Conservation (phyloP, 1,140 invertebrate genomes). For the Diplogasteroides magnus region DNA sequence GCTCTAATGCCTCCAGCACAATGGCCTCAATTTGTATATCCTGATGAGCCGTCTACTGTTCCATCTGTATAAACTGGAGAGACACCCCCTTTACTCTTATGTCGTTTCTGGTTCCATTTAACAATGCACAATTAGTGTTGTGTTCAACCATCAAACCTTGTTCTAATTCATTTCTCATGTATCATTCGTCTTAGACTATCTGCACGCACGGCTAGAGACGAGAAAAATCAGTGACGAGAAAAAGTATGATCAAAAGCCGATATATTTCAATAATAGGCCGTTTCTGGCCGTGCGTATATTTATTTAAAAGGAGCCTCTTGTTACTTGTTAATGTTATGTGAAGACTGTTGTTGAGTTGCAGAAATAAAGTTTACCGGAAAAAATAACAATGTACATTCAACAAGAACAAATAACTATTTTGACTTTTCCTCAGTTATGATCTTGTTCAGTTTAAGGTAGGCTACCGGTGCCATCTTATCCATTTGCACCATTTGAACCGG, state of each 20-base stretch:
- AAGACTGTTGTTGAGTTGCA: background rate
- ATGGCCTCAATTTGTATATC: background rate
- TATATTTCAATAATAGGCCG: background rate
- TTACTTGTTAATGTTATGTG: background rate
- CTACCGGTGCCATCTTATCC: slow-evolving; percentile 84
- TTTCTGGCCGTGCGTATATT: background rate
- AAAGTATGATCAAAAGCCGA: no score
- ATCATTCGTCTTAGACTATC: no score
- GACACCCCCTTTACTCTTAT: background rate
- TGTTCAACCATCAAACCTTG: no score
- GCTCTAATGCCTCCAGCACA: no score
- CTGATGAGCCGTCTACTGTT: background rate
- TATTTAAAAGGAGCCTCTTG: background rate
- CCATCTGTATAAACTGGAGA: background rate
- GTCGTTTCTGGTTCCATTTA: background rate
- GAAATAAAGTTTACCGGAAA: no score
- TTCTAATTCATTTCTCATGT: no score
- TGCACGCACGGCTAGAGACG: no score
- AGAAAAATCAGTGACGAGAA: no score
- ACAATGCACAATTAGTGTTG: background rate
- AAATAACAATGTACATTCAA: background rate
- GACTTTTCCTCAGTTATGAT: slow-evolving; percentile 62
- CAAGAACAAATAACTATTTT: background rate
- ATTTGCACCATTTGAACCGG: slow-evolving; percentile 71
- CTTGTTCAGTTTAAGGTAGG: slow-evolving; percentile 80